Percentiles rank a stretch among this genome's conserved stretches.
These are phyloP conservation scores for Myotis planiceps DNA, from an alignment of 2,797 vertebrate genomes.

Conservation along the genomic window DNA sequence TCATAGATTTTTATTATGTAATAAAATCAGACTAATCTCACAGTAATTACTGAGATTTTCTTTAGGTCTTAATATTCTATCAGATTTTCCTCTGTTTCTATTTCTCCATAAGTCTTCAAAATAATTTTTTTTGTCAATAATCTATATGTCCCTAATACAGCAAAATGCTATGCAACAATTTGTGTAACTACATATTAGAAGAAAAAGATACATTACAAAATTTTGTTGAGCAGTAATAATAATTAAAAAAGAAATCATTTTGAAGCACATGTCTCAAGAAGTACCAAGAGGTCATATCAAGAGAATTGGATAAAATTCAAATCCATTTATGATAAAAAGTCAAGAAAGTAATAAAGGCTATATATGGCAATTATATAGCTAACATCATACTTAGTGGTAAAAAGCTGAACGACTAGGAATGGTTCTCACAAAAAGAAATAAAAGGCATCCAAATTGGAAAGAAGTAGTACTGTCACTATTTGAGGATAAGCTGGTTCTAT, in stretches of 20 bases:
- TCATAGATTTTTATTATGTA: not conserved
- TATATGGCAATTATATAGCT: not conserved
- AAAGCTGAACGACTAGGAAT: not conserved
- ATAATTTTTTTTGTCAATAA: not conserved
- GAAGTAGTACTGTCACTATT: not conserved
- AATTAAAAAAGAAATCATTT: not conserved
- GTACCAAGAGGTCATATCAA: not conserved
- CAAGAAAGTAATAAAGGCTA: not conserved
- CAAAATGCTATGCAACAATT: not conserved
- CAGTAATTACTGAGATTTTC: not conserved
- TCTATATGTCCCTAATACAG: not conserved
- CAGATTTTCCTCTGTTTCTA: not conserved
- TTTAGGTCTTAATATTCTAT: not conserved
- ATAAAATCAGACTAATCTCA: slow-evolving; percentile 22
- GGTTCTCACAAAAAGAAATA: not conserved
- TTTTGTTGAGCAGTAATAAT: not conserved
- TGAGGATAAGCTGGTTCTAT: not conserved
- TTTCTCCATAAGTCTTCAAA: not conserved
- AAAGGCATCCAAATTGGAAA: not conserved
- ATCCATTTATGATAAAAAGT: not conserved
- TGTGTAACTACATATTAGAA: not conserved
- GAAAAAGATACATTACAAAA: not conserved
- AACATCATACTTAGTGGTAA: not conserved
- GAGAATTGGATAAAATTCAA: not conserved
- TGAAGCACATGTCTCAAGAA: not conserved